phyloP scores from a whole-genome alignment of 2,113 vertebrate species.

The Xenopus tropicalis region DNA sequence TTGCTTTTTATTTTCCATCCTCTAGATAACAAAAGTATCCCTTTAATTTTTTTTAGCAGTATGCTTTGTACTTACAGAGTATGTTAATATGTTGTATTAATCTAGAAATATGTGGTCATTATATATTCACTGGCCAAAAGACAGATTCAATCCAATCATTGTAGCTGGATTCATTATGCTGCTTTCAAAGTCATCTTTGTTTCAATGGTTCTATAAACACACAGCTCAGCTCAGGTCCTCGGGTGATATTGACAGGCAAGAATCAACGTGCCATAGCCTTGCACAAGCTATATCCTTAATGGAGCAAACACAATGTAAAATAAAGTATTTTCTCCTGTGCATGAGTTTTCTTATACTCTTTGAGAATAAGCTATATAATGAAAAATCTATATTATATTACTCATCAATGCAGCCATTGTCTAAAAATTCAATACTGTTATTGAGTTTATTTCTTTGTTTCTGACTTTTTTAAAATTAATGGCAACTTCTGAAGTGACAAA shows the following conservation, averaged over 20 bases:
- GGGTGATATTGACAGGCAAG: conserved; percentile 11
- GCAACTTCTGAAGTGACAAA: too few relatives aligned
- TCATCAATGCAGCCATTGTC: conserved; percentile 21
- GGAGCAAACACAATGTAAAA: conserved; percentile 16
- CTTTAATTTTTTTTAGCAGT: too few relatives aligned
- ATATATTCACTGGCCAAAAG: conserved; percentile 12
- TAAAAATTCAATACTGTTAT: not conserved
- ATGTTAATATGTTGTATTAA: not conserved
- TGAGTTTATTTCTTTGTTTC: too few relatives aligned
- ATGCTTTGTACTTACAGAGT: too few relatives aligned
- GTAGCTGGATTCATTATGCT: conserved; percentile 17
- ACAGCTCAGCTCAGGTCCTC: conserved; percentile 15
- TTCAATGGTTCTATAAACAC: conserved; percentile 18
- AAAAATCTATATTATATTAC: conserved; percentile 22
- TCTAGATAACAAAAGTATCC: too few relatives aligned
- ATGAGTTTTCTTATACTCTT: conserved; percentile 4
- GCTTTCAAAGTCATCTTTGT: conserved; percentile 22
- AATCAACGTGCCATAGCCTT: conserved; percentile 1
- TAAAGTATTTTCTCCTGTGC: not conserved
- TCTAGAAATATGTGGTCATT: not conserved
- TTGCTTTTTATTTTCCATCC: too few relatives aligned
- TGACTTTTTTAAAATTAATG: too few relatives aligned
- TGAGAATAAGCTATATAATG: conserved; percentile 22
- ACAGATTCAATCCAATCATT: conserved; percentile 15
- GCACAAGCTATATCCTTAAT: not conserved